phyloP scores from a whole-genome alignment of 2,797 vertebrate species.

The Falco rusticolus region DNA sequence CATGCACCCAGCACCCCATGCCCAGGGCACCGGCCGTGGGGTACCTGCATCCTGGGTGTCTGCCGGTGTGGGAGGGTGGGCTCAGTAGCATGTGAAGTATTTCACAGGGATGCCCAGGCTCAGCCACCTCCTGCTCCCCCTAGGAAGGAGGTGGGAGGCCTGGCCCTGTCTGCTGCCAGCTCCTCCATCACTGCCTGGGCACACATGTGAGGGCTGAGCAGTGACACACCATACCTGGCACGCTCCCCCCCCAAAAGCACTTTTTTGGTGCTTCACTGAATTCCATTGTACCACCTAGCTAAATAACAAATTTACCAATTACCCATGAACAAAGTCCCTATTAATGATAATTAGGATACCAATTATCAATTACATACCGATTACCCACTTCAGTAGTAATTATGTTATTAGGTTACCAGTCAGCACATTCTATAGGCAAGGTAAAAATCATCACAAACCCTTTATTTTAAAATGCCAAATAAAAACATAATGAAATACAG shows the following conservation, averaged over 20 bases:
- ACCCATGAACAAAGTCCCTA: not conserved
- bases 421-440: not conserved
- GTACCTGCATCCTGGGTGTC: no score
- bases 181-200: not conserved
- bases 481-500: not conserved
- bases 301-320: not conserved
- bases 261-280: not conserved
- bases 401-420: not conserved
- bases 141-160: not conserved
- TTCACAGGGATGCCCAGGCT: not conserved
- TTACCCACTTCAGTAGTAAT: not conserved
- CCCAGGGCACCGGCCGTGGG: no score
- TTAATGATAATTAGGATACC: constrained; percentile 11
- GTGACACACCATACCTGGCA: no score
- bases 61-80: not conserved
- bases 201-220: not conserved
- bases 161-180: not conserved
- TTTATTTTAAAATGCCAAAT: constrained; percentile 29
- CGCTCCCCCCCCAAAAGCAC: no score
- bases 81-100: not conserved
- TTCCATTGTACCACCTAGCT: not conserved
- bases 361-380: not conserved
- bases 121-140: not conserved
- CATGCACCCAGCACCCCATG: not conserved
- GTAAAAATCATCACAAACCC: not conserved